A percentile compares a stretch with the other conserved stretches of the same genome.
Conservation (phyloP, 2,797 vertebrate genomes). For the Xiphorhynchus erythropygius region DNA sequence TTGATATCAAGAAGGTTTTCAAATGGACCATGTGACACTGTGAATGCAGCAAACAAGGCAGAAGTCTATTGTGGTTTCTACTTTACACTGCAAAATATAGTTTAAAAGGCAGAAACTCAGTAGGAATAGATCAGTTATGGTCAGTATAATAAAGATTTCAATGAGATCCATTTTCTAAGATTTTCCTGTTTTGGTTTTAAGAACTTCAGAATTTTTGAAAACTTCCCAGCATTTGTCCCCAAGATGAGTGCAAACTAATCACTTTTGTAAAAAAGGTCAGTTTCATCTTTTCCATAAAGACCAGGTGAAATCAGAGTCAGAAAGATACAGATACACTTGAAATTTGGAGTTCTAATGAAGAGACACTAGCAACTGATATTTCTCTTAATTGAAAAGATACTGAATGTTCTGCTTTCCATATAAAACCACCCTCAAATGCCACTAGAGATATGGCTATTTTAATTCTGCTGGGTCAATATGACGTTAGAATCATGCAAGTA, state of each 20-base stretch:
- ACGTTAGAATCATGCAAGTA: background rate
- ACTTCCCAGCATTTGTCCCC: background rate
- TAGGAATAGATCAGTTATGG: background rate
- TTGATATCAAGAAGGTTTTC: background rate
- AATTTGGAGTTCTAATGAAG: background rate
- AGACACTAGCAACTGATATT: background rate
- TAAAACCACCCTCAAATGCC: background rate
- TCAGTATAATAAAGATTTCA: background rate
- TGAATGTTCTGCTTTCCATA: background rate
- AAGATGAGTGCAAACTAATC: background rate
- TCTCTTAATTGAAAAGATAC: background rate
- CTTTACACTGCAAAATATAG: background rate
- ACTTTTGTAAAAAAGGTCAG: background rate
- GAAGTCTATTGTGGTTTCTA: background rate
- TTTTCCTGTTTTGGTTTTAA: background rate
- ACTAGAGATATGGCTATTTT: background rate
- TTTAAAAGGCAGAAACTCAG: background rate
- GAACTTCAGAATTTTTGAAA: background rate
- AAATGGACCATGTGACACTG: background rate
- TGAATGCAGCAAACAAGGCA: background rate
- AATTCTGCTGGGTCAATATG: background rate
- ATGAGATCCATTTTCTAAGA: background rate
- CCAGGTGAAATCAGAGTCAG: background rate
- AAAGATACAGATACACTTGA: background rate
- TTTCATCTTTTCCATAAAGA: background rate